Evolutionary conservation across 1,140 invertebrate species (phyloP).

Genomic region (Drosophila novamexicana): DNA sequence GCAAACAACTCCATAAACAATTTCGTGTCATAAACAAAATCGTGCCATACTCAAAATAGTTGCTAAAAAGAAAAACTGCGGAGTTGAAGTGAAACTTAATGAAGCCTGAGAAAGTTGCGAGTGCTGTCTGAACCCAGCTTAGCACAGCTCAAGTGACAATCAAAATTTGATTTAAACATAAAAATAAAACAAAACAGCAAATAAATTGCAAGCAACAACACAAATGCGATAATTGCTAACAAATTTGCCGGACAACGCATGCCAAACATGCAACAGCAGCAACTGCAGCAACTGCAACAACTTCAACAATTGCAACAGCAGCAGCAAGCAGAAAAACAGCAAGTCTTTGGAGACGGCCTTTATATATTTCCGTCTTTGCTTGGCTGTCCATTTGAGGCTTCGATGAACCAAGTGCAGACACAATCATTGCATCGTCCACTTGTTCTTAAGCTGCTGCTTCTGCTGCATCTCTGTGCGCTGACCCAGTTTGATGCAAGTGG

Average conservation of each 20-base stretch:
- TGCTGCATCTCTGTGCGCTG: constrained; percentile 46
- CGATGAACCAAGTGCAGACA: constrained; percentile 26
- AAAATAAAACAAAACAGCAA: constrained; percentile 46
- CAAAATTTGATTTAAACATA: constrained; percentile 38
- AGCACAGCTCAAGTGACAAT: constrained; percentile 69
- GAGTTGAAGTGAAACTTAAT: constrained; percentile 73
- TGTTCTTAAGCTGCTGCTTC: constrained; percentile 22
- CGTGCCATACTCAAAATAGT: constrained; percentile 59
- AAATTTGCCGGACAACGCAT: constrained; percentile 67
- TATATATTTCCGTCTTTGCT: constrained; percentile 24
- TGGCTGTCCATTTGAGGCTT: constrained; percentile 41
- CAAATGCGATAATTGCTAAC: constrained; percentile 73
- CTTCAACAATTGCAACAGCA: constrained; percentile 44
- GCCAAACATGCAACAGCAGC: constrained; percentile 53
- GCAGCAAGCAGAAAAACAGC: constrained; percentile 12
- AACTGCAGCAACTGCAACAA: constrained; percentile 1
- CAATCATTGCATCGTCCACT: constrained; percentile 31
- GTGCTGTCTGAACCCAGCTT: constrained; percentile 29
- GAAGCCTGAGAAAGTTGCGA: constrained; percentile 77
- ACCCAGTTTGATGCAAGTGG: constrained; percentile 83
- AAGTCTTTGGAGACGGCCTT: constrained; percentile 24
- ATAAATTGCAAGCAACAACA: constrained; percentile 27
- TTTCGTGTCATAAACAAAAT: constrained; percentile 78
- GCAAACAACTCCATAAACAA: constrained; percentile 69
- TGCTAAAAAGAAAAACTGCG: constrained; percentile 37